Evolutionary conservation across 2,113 vertebrate genomes (phyloP).

Genomic region (Aegithalos caudatus): DNA sequence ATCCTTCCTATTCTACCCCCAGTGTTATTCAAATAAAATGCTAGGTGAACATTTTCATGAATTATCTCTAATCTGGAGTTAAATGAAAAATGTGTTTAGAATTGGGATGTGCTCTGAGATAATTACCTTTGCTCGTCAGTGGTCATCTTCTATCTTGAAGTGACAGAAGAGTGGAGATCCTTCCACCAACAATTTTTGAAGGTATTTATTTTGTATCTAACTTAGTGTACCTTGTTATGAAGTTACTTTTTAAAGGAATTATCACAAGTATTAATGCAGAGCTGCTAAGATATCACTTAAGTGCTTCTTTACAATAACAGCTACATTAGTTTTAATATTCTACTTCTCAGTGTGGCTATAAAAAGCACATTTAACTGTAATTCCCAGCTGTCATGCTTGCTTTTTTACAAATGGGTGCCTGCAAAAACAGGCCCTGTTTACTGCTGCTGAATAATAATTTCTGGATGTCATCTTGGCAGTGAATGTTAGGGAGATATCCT

Average conservation of each 20-base stretch:
- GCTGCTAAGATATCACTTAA: not conserved
- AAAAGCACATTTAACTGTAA: not conserved
- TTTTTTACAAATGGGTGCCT: slow-evolving; percentile 10
- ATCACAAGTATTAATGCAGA: not conserved
- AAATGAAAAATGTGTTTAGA: not conserved
- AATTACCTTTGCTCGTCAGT: not conserved
- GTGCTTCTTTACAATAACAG: not conserved
- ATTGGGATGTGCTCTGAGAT: not conserved
- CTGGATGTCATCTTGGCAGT: slow-evolving; percentile 41
- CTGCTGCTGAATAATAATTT: slow-evolving; percentile 24
- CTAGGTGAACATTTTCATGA: not conserved
- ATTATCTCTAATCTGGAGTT: not conserved
- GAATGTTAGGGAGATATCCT: slow-evolving; percentile 1
- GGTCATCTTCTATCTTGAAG: not conserved
- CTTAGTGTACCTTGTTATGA: not conserved
- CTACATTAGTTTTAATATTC: not conserved
- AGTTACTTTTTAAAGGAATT: not conserved
- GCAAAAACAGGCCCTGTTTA: slow-evolving; percentile 36
- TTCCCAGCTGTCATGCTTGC: not conserved
- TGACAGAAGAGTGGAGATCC: not conserved
- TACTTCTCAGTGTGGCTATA: not conserved
- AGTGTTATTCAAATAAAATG: not conserved
- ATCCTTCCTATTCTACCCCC: not conserved
- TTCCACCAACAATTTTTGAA: not conserved
- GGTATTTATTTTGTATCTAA: not conserved